phyloP scores from a whole-genome alignment of 2,797 vertebrate genomes.

The Microctenopoma stevenorrisi region DNA sequence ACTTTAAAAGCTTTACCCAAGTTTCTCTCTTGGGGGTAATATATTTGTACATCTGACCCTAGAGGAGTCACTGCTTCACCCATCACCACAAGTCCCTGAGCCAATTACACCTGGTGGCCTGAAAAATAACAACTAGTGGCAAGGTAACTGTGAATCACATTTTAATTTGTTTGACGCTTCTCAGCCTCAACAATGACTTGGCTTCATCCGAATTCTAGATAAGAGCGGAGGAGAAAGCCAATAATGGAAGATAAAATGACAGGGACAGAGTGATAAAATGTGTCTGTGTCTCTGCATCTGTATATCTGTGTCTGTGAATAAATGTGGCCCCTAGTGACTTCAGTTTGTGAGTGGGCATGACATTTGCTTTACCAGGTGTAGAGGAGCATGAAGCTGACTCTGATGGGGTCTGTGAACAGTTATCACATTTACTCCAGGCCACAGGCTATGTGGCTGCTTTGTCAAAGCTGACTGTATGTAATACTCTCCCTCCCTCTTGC shows the following conservation, averaged over 20 bases:
- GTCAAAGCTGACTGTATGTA: constrained; percentile 59
- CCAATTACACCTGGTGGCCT: not conserved
- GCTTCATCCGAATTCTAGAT: constrained; percentile 29
- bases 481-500: constrained; percentile 43
- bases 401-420: constrained; percentile 73
- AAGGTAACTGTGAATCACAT: not conserved
- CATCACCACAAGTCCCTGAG: no score
- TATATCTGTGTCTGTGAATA: constrained; percentile 42
- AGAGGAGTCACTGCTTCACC: no score
- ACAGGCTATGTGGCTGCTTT: constrained; percentile 56
- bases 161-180: constrained; percentile 32
- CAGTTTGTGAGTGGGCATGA: constrained; percentile 69
- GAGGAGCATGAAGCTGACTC: constrained; percentile 71
- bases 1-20: no score
- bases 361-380: constrained; percentile 75
- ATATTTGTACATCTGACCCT: no score
- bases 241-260: constrained; percentile 18
- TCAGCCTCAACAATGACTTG: constrained; percentile 22
- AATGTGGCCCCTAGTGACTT: constrained; percentile 57
- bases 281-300: constrained; percentile 36
- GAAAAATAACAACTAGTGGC: not conserved
- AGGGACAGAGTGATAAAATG: constrained; percentile 32
- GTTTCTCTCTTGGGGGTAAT: no score
- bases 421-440: constrained; percentile 75
- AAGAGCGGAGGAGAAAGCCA: constrained; percentile 10